A percentile compares a stretch with the other conserved stretches of the same genome.
phyloP scores from a whole-genome alignment of 2,113 vertebrate genomes.

The Cyprinodon variegatus region DNA sequence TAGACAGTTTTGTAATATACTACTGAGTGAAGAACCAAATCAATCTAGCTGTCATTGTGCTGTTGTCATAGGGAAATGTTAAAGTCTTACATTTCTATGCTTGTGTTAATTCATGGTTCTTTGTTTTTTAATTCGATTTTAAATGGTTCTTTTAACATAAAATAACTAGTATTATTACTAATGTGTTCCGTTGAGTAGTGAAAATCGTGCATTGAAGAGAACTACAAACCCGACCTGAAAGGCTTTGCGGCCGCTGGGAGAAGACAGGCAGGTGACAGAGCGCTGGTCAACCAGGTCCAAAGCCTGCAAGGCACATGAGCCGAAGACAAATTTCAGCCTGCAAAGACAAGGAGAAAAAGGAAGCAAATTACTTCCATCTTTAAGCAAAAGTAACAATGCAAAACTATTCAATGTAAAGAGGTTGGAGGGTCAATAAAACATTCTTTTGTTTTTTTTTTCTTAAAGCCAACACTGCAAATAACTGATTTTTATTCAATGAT shows the following conservation, averaged over 20 bases:
- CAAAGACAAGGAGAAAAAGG: slow-evolving; percentile 20
- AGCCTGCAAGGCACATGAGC: slow-evolving; percentile 86
- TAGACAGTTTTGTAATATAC: background rate
- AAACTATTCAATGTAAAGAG: background rate
- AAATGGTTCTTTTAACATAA: no score
- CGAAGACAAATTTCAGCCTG: slow-evolving; percentile 93
- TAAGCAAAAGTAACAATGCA: background rate
- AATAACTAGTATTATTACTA: no score
- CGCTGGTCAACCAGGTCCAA: slow-evolving; percentile 90
- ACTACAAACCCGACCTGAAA: slow-evolving; percentile 82
- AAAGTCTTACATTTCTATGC: no score
- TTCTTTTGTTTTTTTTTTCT: no score
- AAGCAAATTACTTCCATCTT: background rate
- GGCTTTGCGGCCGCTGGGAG: slow-evolving; percentile 86
- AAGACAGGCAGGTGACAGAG: slow-evolving; percentile 83
- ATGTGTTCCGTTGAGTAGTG: background rate
- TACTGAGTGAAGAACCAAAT: background rate
- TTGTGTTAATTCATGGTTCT: no score
- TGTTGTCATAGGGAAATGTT: background rate
- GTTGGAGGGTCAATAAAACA: no score
- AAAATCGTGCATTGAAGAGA: background rate
- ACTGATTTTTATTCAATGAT: background rate
- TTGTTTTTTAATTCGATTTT: no score
- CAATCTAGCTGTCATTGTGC: background rate
- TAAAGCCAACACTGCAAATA: background rate